Conservation (phyloP, 1,140 invertebrate species). For the Drosophila hydei region DNA sequence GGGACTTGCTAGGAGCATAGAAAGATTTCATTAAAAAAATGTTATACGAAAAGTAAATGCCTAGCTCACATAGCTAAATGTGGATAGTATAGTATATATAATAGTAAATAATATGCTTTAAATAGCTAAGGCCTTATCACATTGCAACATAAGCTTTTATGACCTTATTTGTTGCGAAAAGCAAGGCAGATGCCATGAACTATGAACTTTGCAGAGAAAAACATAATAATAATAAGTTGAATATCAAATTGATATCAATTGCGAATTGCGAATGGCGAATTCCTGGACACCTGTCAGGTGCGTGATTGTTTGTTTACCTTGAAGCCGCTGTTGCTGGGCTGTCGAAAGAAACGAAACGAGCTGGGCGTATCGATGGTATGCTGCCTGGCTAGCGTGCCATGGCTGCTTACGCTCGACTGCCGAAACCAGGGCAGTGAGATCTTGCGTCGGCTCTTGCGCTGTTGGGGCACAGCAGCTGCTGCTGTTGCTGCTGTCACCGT, state of each 20-base stretch:
- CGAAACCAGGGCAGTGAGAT: slow-evolving; percentile 95
- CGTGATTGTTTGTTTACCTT: slow-evolving; percentile 81
- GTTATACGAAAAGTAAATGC: too few species aligned
- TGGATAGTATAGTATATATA: too few species aligned
- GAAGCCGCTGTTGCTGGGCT: slow-evolving; percentile 79
- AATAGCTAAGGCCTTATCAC: too few species aligned
- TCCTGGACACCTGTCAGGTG: neutral
- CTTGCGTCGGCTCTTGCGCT: slow-evolving; percentile 90
- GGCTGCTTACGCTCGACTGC: slow-evolving; percentile 89
- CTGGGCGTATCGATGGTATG: slow-evolving; percentile 95
- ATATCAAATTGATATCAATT: neutral
- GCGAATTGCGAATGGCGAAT: too few species aligned
- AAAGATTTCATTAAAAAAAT: too few species aligned
- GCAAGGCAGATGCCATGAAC: neutral
- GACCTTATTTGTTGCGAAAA: too few species aligned
- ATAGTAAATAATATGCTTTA: too few species aligned
- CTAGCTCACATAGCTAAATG: too few species aligned
- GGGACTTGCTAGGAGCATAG: too few species aligned
- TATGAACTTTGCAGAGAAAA: neutral
- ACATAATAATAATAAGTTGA: neutral
- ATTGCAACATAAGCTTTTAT: too few species aligned
- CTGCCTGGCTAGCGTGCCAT: slow-evolving; percentile 90
- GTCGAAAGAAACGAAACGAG: slow-evolving; percentile 87
- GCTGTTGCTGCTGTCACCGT: slow-evolving; percentile 29
- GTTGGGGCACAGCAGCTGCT: slow-evolving; percentile 83